A percentile compares a stretch with the other conserved stretches of the same genome.
Conservation (phyloP, 1,140 invertebrate species). For the Bombus sibiricus region DNA sequence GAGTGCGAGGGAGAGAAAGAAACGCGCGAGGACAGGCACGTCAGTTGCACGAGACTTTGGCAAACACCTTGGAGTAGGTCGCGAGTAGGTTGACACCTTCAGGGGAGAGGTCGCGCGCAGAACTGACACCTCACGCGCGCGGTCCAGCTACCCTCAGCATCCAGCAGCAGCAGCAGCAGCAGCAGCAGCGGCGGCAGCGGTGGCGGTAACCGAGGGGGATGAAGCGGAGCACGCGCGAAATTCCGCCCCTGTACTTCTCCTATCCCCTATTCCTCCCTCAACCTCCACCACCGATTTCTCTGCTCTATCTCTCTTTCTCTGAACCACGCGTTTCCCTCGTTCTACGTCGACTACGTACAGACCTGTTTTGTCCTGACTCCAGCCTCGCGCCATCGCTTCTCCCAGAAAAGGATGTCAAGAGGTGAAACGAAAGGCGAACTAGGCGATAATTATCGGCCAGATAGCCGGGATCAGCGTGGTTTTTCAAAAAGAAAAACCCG, state of each 20-base stretch:
- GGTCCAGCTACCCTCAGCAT: slow-evolving; percentile 76
- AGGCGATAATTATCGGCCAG: slow-evolving; percentile 56
- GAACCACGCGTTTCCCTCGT: slow-evolving; percentile 34
- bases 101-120: slow-evolving; percentile 74
- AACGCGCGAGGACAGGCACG: slow-evolving; percentile 33
- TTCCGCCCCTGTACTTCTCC: slow-evolving; percentile 57
- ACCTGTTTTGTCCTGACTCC: slow-evolving; percentile 59
- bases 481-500: not conserved
- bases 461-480: not conserved
- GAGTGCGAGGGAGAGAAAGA: not conserved
- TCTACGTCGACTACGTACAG: slow-evolving; percentile 29
- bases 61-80: slow-evolving; percentile 58
- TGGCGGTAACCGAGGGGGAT: slow-evolving; percentile 63
- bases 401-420: slow-evolving; percentile 59
- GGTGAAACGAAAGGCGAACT: slow-evolving; percentile 47
- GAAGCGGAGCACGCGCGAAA: slow-evolving; percentile 77
- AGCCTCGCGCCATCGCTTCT: slow-evolving; percentile 42
- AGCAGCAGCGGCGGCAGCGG: slow-evolving; percentile 39
- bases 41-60: slow-evolving; percentile 58
- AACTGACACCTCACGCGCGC: slow-evolving; percentile 75
- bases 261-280: slow-evolving; percentile 9
- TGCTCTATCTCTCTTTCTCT: slow-evolving; percentile 8
- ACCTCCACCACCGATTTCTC: slow-evolving; percentile 26
- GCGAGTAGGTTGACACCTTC: slow-evolving; percentile 67
- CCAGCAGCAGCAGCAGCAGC: slow-evolving; percentile 62